A percentile compares a stretch with the other conserved stretches of the same genome.
Conservation (phyloP, 2,113 vertebrate species). For the Caranx melampygus region DNA sequence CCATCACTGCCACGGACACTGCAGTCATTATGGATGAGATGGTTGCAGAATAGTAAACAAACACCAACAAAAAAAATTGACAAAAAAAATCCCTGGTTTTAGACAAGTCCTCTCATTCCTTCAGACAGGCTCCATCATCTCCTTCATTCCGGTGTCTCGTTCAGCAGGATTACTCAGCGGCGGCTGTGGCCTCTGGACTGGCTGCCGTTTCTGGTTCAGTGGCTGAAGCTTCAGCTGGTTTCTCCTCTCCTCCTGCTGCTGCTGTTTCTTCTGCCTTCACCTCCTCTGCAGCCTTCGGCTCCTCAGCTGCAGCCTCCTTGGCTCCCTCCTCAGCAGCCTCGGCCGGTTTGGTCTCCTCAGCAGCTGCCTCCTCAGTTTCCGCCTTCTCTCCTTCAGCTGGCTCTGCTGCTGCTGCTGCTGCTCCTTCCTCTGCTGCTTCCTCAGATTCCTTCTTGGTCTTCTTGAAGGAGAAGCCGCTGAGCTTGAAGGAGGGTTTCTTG, state of each 20-base stretch:
- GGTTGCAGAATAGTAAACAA: constrained; percentile 78
- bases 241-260: constrained; percentile 76
- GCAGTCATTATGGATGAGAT: constrained; percentile 81
- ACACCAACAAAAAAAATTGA: constrained; percentile 53
- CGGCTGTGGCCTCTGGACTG: constrained; percentile 86
- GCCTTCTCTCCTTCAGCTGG: constrained; percentile 76
- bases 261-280: constrained; percentile 74
- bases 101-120: constrained; percentile 97
- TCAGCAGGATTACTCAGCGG: constrained; percentile 85
- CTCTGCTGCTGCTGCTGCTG: constrained; percentile 62
- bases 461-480: constrained; percentile 88
- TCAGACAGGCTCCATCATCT: constrained; percentile 83
- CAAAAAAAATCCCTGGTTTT: constrained; percentile 85
- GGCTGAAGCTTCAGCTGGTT: constrained; percentile 80
- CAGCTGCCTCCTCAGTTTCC: constrained; percentile 54
- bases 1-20: constrained; percentile 70
- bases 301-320: constrained; percentile 63
- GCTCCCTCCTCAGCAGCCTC: constrained; percentile 64
- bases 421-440: constrained; percentile 84
- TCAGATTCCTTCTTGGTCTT: constrained; percentile 93
- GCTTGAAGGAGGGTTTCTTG: constrained; percentile 94
- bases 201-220: constrained; percentile 85
- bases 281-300: constrained; percentile 77
- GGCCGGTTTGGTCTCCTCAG: constrained; percentile 68
- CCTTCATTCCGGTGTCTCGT: constrained; percentile 68